Percentiles rank a stretch among this genome's conserved stretches.
Conservation (phyloP, 2,888 invertebrate species). For the Tridacna crocea region DNA sequence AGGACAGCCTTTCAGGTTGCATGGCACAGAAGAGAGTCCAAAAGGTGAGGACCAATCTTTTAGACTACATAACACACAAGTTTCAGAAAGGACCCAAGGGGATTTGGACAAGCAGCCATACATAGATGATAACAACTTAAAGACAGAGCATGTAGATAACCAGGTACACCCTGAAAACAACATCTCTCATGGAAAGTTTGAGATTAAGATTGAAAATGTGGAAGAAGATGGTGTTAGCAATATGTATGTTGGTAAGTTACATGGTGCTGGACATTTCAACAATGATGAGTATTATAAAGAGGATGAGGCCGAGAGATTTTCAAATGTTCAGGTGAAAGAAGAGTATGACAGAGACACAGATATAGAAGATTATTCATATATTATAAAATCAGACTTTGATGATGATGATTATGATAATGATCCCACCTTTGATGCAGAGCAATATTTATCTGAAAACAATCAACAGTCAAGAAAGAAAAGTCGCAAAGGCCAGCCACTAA, state of each 20-base stretch:
- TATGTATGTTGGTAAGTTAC: conserved; percentile 2
- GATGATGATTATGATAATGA: conserved; percentile 3
- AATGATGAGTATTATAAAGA: conserved; percentile 31
- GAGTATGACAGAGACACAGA: conserved; percentile 51
- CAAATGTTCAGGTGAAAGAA: conserved; percentile 21
- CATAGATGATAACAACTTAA: neutral
- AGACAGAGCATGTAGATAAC: neutral
- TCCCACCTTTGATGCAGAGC: neutral
- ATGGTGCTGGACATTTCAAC: neutral
- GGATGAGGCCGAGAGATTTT: conserved; percentile 4
- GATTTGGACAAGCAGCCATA: neutral
- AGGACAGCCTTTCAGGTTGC: no score
- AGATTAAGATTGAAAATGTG: conserved; percentile 19
- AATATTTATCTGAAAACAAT: neutral
- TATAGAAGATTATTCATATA: conserved; percentile 37
- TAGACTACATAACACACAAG: neutral
- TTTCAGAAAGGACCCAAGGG: neutral
- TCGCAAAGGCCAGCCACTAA: conserved; percentile 7
- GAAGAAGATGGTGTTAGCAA: conserved; percentile 9
- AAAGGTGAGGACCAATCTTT: neutral
- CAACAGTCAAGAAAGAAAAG: neutral
- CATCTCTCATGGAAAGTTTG: neutral
- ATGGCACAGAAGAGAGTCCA: neutral
- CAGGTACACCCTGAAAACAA: neutral
- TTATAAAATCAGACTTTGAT: conserved; percentile 13